Conservation (phyloP, 2,797 vertebrate genomes). For the Enteromius mattozi region DNA sequence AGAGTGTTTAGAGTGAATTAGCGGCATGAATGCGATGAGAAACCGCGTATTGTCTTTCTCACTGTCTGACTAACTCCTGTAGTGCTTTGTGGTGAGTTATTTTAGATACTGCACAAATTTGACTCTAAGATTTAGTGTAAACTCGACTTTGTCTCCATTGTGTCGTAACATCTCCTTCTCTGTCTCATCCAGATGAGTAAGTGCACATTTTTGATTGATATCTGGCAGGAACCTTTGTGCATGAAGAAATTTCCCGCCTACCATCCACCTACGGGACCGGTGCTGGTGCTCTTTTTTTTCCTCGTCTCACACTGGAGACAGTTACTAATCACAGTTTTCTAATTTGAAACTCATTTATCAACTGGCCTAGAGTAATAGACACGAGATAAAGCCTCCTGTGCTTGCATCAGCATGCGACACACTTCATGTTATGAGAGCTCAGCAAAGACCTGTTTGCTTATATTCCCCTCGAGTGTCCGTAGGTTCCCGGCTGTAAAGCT, state of each 20-base stretch:
- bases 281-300: not conserved
- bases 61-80: constrained; percentile 51
- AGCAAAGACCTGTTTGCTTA: constrained; percentile 11
- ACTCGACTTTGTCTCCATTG: constrained; percentile 5
- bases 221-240: constrained; percentile 16
- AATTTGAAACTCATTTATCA: constrained; percentile 68
- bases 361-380: constrained; percentile 57
- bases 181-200: constrained; percentile 21
- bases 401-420: not conserved
- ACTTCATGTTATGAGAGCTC: constrained; percentile 45
- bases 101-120: constrained; percentile 41
- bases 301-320: constrained; percentile 37
- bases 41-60: constrained; percentile 35
- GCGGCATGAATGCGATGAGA: constrained; percentile 32
- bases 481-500: not conserved
- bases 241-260: constrained; percentile 19
- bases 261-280: constrained; percentile 20
- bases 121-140: constrained; percentile 19
- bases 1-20: not conserved
- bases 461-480: not conserved
- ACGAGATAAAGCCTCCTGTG: not conserved
- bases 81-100: constrained; percentile 43
- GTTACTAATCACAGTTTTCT: constrained; percentile 60
- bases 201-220: constrained; percentile 9
- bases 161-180: constrained; percentile 14